Percentiles rank a stretch among this genome's conserved stretches.
These are phyloP conservation scores for Ornithoptera alexandrae DNA, from an alignment of 2,888 invertebrate genomes.

Conservation along the genomic window DNA sequence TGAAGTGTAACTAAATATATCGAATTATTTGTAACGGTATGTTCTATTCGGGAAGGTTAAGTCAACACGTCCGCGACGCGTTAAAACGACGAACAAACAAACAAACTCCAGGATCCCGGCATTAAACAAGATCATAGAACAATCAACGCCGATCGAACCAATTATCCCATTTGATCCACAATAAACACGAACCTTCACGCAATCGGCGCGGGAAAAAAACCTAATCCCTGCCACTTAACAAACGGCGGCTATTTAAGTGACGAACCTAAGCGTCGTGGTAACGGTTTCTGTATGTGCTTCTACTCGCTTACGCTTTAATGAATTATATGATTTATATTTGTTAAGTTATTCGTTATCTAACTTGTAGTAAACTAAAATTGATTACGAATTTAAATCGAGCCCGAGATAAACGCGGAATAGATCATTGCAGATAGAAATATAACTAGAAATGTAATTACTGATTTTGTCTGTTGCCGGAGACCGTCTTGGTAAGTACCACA, in stretches of 20 bases:
- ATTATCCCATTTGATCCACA: conserved; percentile 56
- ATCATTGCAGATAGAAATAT: too few species aligned
- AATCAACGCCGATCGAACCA: conserved; percentile 54
- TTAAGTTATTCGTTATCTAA: too few species aligned
- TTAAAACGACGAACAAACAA: conserved; percentile 32
- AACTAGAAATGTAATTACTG: too few species aligned
- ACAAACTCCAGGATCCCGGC: conserved; percentile 36
- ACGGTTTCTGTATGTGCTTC: background rate
- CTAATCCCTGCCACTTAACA: conserved; percentile 38
- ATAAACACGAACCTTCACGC: conserved; percentile 50
- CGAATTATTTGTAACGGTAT: conserved; percentile 1
- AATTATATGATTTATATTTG: too few species aligned
- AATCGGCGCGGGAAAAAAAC: conserved; percentile 41
- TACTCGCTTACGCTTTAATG: too few species aligned
- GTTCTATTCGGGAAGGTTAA: conserved; percentile 17
- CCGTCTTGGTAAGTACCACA: too few species aligned
- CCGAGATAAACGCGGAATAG: too few species aligned
- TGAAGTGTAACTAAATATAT: background rate
- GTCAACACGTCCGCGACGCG: conserved; percentile 17
- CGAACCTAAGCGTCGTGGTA: conserved; percentile 31
- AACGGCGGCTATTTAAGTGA: conserved; percentile 38
- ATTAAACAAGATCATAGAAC: conserved; percentile 51
- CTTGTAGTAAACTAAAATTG: too few species aligned
- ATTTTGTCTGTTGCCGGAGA: too few species aligned
- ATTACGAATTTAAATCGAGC: too few species aligned